phyloP scores from a whole-genome alignment of 37 sponge, comb jelly and placozoan genomes.

The Agelas oroides region DNA sequence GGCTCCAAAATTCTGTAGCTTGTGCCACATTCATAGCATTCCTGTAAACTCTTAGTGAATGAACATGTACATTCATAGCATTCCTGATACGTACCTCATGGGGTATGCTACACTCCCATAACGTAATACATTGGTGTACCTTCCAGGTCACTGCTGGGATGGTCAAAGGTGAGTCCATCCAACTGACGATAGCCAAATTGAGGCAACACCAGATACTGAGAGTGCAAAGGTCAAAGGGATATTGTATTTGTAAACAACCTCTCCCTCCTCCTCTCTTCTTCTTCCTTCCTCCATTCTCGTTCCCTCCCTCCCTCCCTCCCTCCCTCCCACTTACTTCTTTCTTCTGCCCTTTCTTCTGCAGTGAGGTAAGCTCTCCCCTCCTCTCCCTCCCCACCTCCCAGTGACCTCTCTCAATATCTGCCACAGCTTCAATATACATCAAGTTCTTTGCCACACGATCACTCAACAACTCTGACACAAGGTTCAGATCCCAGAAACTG shows the following conservation, averaged over 20 bases:
- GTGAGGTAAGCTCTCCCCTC: slow-evolving; percentile 2
- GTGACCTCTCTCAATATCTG: not conserved
- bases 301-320: not conserved
- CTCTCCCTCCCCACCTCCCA: not conserved
- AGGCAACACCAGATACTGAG: slow-evolving; percentile 27
- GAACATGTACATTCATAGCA: no score
- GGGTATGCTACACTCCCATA: no score
- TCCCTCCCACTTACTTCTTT: slow-evolving; percentile 52
- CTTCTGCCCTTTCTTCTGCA: slow-evolving; percentile 46
- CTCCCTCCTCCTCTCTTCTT: not conserved
- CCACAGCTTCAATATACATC: slow-evolving; percentile 52
- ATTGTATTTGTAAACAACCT: not conserved
- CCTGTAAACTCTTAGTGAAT: no score
- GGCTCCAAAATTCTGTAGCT: no score
- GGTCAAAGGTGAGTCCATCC: slow-evolving; percentile 37
- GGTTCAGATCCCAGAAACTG: slow-evolving; percentile 51
- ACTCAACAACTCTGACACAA: slow-evolving; percentile 13
- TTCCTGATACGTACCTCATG: no score
- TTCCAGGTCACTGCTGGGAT: slow-evolving; percentile 9
- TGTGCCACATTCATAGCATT: no score
- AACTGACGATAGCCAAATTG: slow-evolving; percentile 52
- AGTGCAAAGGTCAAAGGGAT: not conserved
- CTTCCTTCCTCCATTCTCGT: not conserved
- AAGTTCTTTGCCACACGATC: slow-evolving; percentile 42
- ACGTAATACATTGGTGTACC: not conserved